These are phyloP conservation scores for Tenthredo notha DNA, from an alignment of 2,888 invertebrate genomes.

Conservation along the genomic window DNA sequence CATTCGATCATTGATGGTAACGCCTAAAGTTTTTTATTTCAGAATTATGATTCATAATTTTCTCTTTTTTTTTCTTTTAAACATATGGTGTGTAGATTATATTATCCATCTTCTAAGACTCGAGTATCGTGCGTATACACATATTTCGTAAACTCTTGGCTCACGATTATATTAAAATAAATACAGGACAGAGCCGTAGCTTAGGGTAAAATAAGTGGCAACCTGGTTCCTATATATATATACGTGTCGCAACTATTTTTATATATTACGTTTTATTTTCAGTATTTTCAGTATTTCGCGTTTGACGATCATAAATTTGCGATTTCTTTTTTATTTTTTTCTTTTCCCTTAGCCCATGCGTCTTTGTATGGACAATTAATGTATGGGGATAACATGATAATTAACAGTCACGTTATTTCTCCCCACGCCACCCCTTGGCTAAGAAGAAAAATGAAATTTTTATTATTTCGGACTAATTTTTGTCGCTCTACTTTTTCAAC, in stretches of 20 bases:
- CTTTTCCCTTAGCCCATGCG: too few species aligned
- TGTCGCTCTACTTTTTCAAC: background rate
- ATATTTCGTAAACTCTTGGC: background rate
- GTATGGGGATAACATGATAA: too few species aligned
- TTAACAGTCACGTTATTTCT: too few species aligned
- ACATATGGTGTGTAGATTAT: background rate
- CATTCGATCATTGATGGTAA: background rate
- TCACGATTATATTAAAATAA: conserved; percentile 13
- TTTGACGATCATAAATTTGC: too few species aligned
- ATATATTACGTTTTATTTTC: conserved; percentile 20
- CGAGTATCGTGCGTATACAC: background rate
- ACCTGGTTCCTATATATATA: background rate
- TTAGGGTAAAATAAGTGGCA: conserved; percentile 22
- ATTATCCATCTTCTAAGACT: background rate
- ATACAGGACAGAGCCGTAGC: background rate
- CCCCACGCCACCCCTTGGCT: too few species aligned
- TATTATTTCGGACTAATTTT: background rate
- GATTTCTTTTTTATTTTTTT: too few species aligned
- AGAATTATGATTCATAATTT: background rate
- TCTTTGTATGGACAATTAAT: too few species aligned
- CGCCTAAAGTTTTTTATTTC: background rate
- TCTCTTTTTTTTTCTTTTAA: too few species aligned
- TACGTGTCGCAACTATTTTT: conserved; percentile 17
- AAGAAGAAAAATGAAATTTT: background rate
- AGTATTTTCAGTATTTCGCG: background rate